Evolutionary conservation across 2,888 invertebrate species (phyloP), one percentile per base, ranked within the genome.

Genomic region (Lingula anatina): DNA sequence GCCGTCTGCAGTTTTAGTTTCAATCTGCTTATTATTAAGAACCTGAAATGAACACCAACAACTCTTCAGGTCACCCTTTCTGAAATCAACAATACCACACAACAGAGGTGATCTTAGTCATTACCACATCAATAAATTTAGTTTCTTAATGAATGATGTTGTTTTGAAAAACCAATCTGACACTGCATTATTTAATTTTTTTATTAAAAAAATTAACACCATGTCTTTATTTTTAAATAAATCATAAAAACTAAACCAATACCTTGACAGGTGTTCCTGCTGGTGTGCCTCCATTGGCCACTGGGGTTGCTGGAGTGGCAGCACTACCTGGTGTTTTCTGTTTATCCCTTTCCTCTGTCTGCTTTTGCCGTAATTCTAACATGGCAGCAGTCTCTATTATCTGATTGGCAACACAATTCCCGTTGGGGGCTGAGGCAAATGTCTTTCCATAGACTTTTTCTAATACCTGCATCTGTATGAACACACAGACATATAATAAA

Each of bases 1-100:
- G 28, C 97, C 99, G 78, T 96, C 95, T 1, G 92, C 88, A 3
- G 93, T 89, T 57, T 90, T 83, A 0, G 91, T 93, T 80, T 96
- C 95, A 23, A 94, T 90, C 82, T 96, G 95, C 61, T 92, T 87
- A 68, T 76, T n/a, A n/a, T n/a, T n/a, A n/a, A n/a, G n/a, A n/a
- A n/a, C n/a, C n/a, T n/a, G n/a, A n/a, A n/a, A n/a, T n/a, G n/a
- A n/a, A n/a, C n/a, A n/a, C n/a, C n/a, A n/a, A n/a, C n/a, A n/a
- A n/a, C n/a, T n/a, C n/a, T n/a, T n/a, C n/a, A n/a, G n/a, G n/a
- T n/a, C n/a, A n/a, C 4, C 5, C n/a, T 24, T 25, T 4, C 42
- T 41, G 42, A 41, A 41, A 41, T 25, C 9, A 20, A 25, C n/a
- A n/a, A n/a, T n/a, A n/a, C n/a, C n/a, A n/a, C n/a, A n/a, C n/a